These are phyloP conservation scores for Recurvirostra avosetta DNA, from an alignment of 2,113 vertebrate genomes.

Conservation along the genomic window DNA sequence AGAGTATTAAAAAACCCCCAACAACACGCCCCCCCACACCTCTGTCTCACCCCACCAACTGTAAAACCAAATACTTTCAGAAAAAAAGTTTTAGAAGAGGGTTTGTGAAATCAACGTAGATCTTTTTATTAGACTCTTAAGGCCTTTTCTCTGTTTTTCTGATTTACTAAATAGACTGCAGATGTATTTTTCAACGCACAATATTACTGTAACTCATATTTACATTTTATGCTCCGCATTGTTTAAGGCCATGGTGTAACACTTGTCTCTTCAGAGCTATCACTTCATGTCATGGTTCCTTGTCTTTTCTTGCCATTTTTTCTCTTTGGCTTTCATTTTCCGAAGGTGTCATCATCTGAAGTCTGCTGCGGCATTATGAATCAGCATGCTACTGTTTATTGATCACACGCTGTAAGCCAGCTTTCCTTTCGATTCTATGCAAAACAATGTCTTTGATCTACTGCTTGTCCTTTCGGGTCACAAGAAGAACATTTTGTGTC, in stretches of 20 bases:
- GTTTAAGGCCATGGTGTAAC: not conserved
- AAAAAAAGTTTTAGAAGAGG: not conserved
- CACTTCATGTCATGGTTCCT: not conserved
- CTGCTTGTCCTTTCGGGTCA: not conserved
- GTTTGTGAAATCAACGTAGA: not conserved
- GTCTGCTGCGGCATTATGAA: not conserved
- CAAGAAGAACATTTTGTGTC: not conserved
- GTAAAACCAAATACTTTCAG: not conserved
- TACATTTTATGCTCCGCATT: not conserved
- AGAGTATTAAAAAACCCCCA: rapidly evolving
- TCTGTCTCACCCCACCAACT: rapidly evolving
- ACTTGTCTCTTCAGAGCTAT: not conserved
- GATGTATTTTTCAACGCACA: not conserved
- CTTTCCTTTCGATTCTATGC: not conserved
- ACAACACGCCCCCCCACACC: not conserved
- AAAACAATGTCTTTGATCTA: not conserved
- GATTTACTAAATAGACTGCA: not conserved
- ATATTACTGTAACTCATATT: not conserved
- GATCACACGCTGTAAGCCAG: not conserved
- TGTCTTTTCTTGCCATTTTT: not conserved
- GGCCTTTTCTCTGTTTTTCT: not conserved
- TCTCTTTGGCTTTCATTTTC: not conserved
- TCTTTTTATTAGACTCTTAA: not conserved
- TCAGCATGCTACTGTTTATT: not conserved
- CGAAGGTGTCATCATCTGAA: not conserved